Evolutionary conservation across 2,797 vertebrate genomes (phyloP), one percentile per base, ranked within the genome.

Genomic region (Acrossocheilus wenchowensis): DNA sequence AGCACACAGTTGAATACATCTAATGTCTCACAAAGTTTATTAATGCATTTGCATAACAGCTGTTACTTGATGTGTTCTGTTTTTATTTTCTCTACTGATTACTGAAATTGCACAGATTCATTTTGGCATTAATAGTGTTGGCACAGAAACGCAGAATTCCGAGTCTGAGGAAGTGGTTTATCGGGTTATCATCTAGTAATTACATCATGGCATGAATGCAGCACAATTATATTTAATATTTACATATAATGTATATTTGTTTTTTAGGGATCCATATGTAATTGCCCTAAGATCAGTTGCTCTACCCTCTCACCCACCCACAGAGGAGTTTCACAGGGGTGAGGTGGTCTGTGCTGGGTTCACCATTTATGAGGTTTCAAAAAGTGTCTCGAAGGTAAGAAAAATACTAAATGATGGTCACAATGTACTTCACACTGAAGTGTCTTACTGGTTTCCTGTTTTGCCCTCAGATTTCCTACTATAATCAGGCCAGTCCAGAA

Each of bases 271-370:
- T 87, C 96, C 97, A 0, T 97, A 96, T 0, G 94, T 98, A 90
- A 95, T 99, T 0, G 97, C 97, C 0, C 91, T 99, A 87, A 95
- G 98, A 15, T 99, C 98, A 0, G 98, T 99, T 86, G 95, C 96
- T 0, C 94, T 99, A 82, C 96, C 97, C 71, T 96, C 96, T 0
- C 93, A 96, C 75, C 94, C 93, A 0, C 92, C 96, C 75, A 92
- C 73, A 0, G 86, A 94, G 0, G 86, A 89, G 0, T 97, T 92
- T 86, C 96, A 94, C 0, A 94, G 97, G 0, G 96, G 96, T 5
- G 98, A 99, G 92, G 96, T 96, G 0, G 84, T 98, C 23, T 98
- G 98, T 93, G 97, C 97, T 0, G 98, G 98, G 5, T 98, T 99
- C 89, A 98, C 96, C 89, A 94, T 99, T 82, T 96, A 96, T 94